A percentile compares a stretch with the other conserved stretches of the same genome.
Evolutionary conservation across 2,888 invertebrate species (phyloP).

Genomic region (Pemphredon lugubris): DNA sequence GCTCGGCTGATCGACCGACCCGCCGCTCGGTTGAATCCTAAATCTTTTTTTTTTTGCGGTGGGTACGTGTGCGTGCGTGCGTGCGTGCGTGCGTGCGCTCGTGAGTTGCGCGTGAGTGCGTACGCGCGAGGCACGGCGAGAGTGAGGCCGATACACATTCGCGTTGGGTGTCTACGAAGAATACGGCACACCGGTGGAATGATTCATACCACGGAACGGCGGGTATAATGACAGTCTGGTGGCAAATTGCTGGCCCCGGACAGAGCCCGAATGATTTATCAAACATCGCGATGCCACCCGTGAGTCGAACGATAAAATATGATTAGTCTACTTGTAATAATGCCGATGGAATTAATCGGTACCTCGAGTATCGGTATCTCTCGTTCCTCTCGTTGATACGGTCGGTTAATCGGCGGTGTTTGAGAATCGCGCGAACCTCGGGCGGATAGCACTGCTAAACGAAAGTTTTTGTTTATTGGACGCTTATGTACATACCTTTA

Average conservation of each 20-base stretch:
- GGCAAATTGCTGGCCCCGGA: slow-evolving; percentile 61
- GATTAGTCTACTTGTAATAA: slow-evolving; percentile 46
- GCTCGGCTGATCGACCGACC: slow-evolving; percentile 63
- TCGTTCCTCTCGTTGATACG: background rate
- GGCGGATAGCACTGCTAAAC: too few relatives aligned
- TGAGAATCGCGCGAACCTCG: too few relatives aligned
- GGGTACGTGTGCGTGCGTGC: background rate
- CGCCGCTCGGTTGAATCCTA: slow-evolving; percentile 46
- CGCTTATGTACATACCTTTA: too few relatives aligned
- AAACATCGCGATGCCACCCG: slow-evolving; percentile 51
- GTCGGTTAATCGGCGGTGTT: too few relatives aligned
- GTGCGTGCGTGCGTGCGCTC: background rate
- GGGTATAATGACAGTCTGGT: slow-evolving; percentile 61
- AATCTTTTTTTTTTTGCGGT: slow-evolving; percentile 49
- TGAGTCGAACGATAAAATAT: slow-evolving; percentile 40
- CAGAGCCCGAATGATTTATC: slow-evolving; percentile 60
- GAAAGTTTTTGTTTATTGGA: too few relatives aligned
- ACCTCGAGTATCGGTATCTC: background rate
- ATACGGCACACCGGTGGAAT: slow-evolving; percentile 22
- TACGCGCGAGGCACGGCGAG: background rate
- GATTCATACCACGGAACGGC: slow-evolving; percentile 55
- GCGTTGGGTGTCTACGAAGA: slow-evolving; percentile 19
- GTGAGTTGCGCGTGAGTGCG: background rate
- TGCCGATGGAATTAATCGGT: slow-evolving; percentile 6
- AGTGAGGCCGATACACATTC: slow-evolving; percentile 46